Percentiles rank a stretch among this genome's conserved stretches.
These are phyloP conservation scores for Apteryx mantelli DNA, from an alignment of 2,113 vertebrate genomes.

Conservation along the genomic window DNA sequence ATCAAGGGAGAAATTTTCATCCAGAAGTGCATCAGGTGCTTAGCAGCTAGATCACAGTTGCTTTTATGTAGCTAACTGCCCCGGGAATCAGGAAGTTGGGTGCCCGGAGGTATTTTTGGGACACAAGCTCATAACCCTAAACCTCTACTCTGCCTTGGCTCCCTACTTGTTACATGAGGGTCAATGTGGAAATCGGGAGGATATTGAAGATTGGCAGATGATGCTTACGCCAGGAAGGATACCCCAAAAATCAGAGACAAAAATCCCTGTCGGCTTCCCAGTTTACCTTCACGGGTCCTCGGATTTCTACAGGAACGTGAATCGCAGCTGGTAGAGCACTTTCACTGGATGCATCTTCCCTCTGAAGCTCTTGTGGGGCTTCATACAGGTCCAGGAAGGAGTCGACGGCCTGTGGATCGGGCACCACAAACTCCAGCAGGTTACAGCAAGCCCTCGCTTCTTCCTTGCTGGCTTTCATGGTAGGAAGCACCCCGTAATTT, in stretches of 20 bases:
- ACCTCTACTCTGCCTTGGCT: neutral
- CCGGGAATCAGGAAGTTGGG: fast-evolving
- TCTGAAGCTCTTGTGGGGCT: neutral
- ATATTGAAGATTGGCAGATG: fast-evolving
- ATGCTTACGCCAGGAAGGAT: fast-evolving
- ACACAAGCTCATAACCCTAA: neutral
- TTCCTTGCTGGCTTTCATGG: fast-evolving
- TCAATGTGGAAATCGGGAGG: neutral
- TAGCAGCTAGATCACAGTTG: neutral
- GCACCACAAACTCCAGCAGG: fast-evolving
- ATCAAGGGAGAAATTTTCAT: fast-evolving
- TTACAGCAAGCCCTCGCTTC: neutral
- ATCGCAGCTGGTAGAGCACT: neutral
- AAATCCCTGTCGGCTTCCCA: fast-evolving
- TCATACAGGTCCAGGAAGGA: neutral
- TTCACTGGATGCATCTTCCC: neutral
- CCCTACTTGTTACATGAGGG: fast-evolving
- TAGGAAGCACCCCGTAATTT: neutral
- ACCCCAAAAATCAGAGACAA: fast-evolving
- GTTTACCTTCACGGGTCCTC: conserved; percentile 29
- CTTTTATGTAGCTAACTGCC: fast-evolving
- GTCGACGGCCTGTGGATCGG: fast-evolving
- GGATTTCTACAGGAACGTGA: neutral
- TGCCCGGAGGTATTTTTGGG: neutral
- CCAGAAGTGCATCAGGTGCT: neutral